These are phyloP conservation scores for Spodoptera exigua DNA, from an alignment of 2,888 invertebrate genomes.

Conservation along the genomic window DNA sequence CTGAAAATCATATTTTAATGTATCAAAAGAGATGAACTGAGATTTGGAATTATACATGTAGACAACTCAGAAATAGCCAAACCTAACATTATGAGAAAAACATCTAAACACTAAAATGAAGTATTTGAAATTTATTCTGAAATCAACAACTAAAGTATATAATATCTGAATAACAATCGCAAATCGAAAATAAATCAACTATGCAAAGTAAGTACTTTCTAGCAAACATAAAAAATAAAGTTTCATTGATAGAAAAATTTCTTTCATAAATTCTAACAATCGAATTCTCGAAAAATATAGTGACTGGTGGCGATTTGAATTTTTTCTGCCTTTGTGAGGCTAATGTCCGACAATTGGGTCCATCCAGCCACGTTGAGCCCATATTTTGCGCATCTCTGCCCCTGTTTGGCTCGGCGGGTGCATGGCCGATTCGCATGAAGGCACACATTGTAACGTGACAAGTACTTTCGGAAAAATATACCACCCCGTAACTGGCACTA, in stretches of 20 bases:
- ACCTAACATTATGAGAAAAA: too few relatives aligned
- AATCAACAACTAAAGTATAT: too few relatives aligned
- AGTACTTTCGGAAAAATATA: slow-evolving; percentile 83
- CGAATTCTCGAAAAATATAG: slow-evolving; percentile 46
- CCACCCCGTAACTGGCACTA: slow-evolving; percentile 86
- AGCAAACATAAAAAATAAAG: slow-evolving; percentile 17
- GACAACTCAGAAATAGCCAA: too few relatives aligned
- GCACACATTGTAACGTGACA: slow-evolving; percentile 79
- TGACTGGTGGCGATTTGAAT: slow-evolving; percentile 36
- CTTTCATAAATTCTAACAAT: slow-evolving; percentile 56
- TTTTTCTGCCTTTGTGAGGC: slow-evolving; percentile 51
- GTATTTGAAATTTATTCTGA: too few relatives aligned
- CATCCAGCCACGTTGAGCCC: slow-evolving; percentile 57
- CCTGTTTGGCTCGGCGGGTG: slow-evolving; percentile 68
- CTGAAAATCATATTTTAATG: too few relatives aligned
- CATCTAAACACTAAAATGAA: neutral
- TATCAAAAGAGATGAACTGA: too few relatives aligned
- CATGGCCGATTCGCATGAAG: slow-evolving; percentile 69
- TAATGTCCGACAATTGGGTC: slow-evolving; percentile 62
- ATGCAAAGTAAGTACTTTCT: neutral
- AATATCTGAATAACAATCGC: too few relatives aligned
- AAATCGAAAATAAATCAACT: too few relatives aligned
- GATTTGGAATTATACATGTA: too few relatives aligned
- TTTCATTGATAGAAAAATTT: slow-evolving; percentile 61
- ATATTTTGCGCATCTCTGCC: slow-evolving; percentile 77